These are phyloP conservation scores for Heliconius congener DNA, from an alignment of 1,140 invertebrate genomes.

Conservation along the genomic window DNA sequence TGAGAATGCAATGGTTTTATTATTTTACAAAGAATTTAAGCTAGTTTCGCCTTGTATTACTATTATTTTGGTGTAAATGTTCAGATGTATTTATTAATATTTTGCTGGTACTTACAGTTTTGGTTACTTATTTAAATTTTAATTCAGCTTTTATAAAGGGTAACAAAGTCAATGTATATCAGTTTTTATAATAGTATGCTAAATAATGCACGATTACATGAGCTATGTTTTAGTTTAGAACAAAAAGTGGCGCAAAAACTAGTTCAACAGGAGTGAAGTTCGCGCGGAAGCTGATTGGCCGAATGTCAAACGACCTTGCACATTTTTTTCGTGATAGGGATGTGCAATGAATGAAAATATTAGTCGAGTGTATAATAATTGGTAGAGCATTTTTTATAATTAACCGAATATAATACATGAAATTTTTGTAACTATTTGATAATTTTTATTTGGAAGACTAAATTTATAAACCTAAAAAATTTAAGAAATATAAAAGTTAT, in stretches of 20 bases:
- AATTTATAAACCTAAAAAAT: too few relatives aligned
- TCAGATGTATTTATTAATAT: background rate
- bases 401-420: background rate
- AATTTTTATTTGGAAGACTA: too few relatives aligned
- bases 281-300: conserved; percentile 52
- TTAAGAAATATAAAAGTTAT: too few relatives aligned
- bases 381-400: background rate
- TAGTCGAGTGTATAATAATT: conserved; percentile 4
- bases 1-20: background rate
- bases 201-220: conserved; percentile 25
- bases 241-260: conserved; percentile 47
- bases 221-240: conserved; percentile 31
- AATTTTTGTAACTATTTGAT: background rate
- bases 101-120: background rate
- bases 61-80: background rate
- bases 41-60: background rate
- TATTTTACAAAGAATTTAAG: background rate
- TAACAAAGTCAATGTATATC: background rate
- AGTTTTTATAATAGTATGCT: conserved; percentile 9
- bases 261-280: conserved; percentile 46
- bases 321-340: conserved; percentile 58
- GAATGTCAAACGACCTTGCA: conserved; percentile 57
- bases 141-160: background rate
- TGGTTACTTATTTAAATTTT: background rate
- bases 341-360: conserved; percentile 22